Evolutionary conservation across 2,797 vertebrate genomes (phyloP), one percentile per base, ranked within the genome.

Genomic region (Ataeniobius toweri): DNA sequence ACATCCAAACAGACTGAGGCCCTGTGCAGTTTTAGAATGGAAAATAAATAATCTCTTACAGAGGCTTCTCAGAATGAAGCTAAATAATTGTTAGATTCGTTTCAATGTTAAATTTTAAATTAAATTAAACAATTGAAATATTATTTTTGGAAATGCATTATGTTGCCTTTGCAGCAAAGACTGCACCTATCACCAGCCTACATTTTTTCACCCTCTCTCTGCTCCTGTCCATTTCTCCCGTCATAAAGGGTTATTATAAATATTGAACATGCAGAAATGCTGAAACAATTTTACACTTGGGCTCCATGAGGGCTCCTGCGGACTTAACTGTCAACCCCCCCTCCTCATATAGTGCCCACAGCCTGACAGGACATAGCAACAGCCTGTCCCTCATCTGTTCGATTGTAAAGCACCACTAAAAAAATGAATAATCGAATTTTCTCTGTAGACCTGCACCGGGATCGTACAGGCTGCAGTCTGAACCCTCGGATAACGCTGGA

Each of bases 361-460:
- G 87, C 68, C 68, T 82, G 76, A 83, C 86, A 89, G 91, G 89
- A 89, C 91, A 88, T 85, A 89, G 92, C 91, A 93, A 91, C 91
- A 93, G 89, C 88, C 90, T 90, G 84, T 74, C 86, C 82, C 63
- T 76, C 61, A 41, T 44, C 39, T 46, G 10, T 75, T 75, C 73
- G 74, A 76, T 86, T 85, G 9, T 53, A 55, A 76, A 69, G 67
- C 36, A 82, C 39, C 16, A 20, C 1, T 10, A 28, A 70, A 70
- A 70, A 36, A 41, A 77, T 41, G 18, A 51, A 73, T 73, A 70
- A 81, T 72, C 68, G 0, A 61, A 74, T 72, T 10, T 73, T 44
- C 36, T 61, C 6, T 68, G 78, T 51, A 76, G 12, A 81, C 55
- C 86, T 51, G 75, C 39, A 28, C 51, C 20, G n/a, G 63, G 26